phyloP scores from a whole-genome alignment of 1,140 invertebrate genomes.

The Calliopsis andreniformis region DNA sequence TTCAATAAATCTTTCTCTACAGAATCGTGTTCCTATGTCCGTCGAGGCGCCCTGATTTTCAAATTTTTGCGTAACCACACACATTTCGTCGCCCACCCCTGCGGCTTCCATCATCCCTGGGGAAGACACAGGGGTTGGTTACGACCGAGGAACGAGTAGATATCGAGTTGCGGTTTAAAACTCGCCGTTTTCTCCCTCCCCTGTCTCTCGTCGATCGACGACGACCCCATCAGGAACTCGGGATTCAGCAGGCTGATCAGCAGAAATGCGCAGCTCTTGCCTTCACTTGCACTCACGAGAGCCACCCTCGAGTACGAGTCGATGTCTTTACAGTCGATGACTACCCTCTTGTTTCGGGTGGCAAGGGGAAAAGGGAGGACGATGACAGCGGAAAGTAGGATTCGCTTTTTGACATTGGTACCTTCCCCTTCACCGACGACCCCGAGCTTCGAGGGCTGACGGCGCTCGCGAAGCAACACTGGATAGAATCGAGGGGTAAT shows the following conservation, averaged over 20 bases:
- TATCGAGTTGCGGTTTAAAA: constrained; percentile 80
- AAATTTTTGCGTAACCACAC: constrained; percentile 70
- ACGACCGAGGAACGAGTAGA: constrained; percentile 73
- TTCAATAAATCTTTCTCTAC: neutral
- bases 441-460: neutral
- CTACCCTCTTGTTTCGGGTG: constrained; percentile 34
- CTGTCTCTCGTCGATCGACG: constrained; percentile 44
- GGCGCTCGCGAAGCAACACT: no score
- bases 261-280: constrained; percentile 61
- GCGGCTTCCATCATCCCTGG: constrained; percentile 67
- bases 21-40: neutral
- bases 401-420: constrained; percentile 15
- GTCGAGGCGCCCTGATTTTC: constrained; percentile 62
- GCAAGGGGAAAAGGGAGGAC: neutral
- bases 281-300: constrained; percentile 62
- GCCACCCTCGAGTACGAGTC: constrained; percentile 51
- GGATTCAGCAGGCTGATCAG: constrained; percentile 67
- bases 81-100: constrained; percentile 59
- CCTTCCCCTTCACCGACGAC: neutral
- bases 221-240: constrained; percentile 62
- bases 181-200: constrained; percentile 67
- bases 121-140: constrained; percentile 68
- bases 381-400: constrained; percentile 16
- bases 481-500: no score
- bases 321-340: constrained; percentile 56